These are phyloP conservation scores for Tragelaphus oryx DNA, from an alignment of 2,797 vertebrate genomes.

Conservation along the genomic window DNA sequence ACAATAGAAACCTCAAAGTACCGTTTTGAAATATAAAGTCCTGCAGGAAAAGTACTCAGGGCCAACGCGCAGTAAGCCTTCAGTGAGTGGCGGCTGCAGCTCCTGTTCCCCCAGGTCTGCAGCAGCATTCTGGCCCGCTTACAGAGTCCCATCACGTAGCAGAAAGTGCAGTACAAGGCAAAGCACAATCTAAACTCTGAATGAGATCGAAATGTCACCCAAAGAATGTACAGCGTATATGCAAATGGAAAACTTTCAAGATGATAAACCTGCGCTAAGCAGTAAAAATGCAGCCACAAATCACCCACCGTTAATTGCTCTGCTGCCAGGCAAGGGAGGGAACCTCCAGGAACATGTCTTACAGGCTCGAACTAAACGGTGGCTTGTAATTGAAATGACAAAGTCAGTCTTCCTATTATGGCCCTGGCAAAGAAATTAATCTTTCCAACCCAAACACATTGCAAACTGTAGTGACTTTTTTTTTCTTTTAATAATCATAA, in stretches of 20 bases:
- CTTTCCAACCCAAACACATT: constrained; percentile 56
- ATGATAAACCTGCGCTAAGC: constrained; percentile 70
- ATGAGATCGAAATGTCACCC: constrained; percentile 60
- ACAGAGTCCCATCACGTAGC: constrained; percentile 50
- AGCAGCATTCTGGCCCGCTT: not conserved
- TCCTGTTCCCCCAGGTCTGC: not conserved
- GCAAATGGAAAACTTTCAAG: constrained; percentile 74
- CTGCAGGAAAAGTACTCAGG: not conserved
- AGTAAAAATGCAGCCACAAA: constrained; percentile 64
- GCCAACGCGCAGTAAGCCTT: accelerated
- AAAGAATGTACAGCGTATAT: constrained; percentile 60
- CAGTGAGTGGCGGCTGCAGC: not conserved
- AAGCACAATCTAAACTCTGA: constrained; percentile 53
- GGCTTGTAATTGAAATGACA: constrained; percentile 71
- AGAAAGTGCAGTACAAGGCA: constrained; percentile 11
- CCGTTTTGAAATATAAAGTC: not conserved
- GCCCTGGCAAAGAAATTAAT: constrained; percentile 52
- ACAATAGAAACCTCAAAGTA: not conserved
- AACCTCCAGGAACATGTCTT: constrained; percentile 43
- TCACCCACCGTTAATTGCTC: constrained; percentile 68
- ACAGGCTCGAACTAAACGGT: constrained; percentile 35
- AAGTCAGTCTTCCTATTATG: constrained; percentile 60
- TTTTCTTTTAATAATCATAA: constrained; percentile 50
- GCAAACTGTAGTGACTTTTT: constrained; percentile 16
- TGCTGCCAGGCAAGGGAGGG: constrained; percentile 31